Evolutionary conservation across 2,797 vertebrate species (phyloP).

Genomic region (Graptemys geographica): DNA sequence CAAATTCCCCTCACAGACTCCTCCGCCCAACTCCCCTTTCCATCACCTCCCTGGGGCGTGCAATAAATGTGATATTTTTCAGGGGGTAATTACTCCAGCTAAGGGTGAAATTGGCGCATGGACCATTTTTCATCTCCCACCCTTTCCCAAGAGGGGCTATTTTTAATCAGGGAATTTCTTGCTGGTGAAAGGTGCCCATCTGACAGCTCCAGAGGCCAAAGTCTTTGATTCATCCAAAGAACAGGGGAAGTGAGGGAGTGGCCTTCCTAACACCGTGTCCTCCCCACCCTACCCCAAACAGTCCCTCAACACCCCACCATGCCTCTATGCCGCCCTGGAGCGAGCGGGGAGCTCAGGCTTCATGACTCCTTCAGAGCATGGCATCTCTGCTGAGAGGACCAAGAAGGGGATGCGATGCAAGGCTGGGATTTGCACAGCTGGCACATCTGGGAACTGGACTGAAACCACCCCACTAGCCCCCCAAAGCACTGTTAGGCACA

Average conservation of each 20-base stretch:
- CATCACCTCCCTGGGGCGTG: neutral
- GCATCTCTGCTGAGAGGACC: neutral
- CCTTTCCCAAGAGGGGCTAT: neutral
- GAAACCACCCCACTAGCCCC: neutral
- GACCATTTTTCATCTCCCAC: neutral
- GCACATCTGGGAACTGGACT: neutral
- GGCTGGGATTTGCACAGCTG: neutral
- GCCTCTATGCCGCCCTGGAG: neutral
- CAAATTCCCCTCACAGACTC: neutral
- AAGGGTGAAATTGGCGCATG: neutral
- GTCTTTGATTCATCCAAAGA: neutral
- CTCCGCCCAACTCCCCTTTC: neutral
- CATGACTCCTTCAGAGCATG: neutral
- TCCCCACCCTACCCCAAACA: neutral
- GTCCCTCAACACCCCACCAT: neutral
- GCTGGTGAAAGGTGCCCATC: neutral
- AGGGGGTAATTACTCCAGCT: neutral
- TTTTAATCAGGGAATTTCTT: neutral
- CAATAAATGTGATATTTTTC: neutral
- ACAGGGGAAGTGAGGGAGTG: neutral
- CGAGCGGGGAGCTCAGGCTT: neutral
- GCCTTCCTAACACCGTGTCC: neutral
- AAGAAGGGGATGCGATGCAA: neutral
- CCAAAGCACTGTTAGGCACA: neutral
- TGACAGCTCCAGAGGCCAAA: neutral